Conservation (phyloP, 1,140 invertebrate genomes). For the Brachionus rotundiformis region DNA sequence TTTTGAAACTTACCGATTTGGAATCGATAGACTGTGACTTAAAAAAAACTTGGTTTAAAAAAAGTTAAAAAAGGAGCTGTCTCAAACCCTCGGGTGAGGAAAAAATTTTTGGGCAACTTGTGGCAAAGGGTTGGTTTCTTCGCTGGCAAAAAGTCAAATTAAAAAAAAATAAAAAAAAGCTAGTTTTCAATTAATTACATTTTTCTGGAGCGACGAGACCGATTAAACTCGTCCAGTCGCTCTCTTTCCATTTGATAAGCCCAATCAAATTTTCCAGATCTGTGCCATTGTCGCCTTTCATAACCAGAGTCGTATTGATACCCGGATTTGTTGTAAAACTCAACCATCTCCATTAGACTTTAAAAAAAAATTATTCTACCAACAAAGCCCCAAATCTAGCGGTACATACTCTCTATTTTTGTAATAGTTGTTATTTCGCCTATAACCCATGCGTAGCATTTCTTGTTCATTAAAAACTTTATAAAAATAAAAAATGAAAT, state of each 20-base stretch:
- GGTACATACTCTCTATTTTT: not conserved
- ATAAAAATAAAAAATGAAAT: not conserved
- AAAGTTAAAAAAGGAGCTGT: not conserved
- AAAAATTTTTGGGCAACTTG: constrained; percentile 4
- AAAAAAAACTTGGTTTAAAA: not conserved
- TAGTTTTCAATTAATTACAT: not conserved
- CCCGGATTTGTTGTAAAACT: not conserved
- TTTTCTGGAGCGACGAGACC: not conserved
- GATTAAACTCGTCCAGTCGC: not conserved
- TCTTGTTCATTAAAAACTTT: not conserved
- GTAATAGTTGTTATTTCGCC: not conserved
- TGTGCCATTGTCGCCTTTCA: not conserved
- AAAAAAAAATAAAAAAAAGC: not conserved
- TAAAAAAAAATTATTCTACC: not conserved
- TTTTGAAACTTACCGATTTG: not conserved
- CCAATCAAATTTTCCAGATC: not conserved
- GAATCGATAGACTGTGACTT: constrained; percentile 38
- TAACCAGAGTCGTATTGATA: not conserved
- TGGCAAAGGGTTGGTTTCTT: not conserved
- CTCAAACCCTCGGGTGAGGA: not conserved
- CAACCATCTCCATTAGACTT: not conserved
- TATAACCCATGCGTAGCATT: constrained; percentile 18
- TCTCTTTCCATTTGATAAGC: not conserved
- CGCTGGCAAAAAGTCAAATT: not conserved
- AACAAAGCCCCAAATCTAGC: not conserved